Percentiles rank a stretch among this genome's conserved stretches.
Conservation (phyloP, 2,113 vertebrate species). For the Poicephalus meyeri region DNA sequence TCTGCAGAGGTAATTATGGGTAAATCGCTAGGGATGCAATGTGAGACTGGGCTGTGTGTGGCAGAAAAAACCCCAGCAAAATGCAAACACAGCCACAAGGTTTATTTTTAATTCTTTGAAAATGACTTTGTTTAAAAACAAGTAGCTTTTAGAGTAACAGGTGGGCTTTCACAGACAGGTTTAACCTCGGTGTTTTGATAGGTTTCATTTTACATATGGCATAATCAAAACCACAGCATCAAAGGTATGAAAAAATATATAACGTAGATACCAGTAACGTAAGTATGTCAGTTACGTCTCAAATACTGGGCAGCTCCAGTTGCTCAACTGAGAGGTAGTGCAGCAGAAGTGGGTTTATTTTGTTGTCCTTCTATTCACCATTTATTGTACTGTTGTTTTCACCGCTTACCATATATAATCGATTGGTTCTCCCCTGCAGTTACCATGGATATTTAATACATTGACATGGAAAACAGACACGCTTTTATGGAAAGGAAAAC, state of each 20-base stretch:
- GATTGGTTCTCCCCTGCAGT: conserved; percentile 5
- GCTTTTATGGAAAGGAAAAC: background rate
- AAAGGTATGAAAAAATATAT: background rate
- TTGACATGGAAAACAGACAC: background rate
- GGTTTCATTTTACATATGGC: background rate
- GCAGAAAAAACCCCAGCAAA: background rate
- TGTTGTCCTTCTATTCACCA: background rate
- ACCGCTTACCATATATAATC: background rate
- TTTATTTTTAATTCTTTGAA: background rate
- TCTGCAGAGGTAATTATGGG: background rate
- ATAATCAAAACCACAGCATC: background rate
- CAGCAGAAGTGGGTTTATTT: background rate
- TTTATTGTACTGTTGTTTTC: conserved; percentile 4
- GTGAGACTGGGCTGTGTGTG: background rate
- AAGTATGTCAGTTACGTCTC: background rate
- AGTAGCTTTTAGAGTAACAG: background rate
- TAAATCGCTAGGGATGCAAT: background rate
- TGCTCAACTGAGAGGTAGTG: background rate
- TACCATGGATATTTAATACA: conserved; percentile 17
- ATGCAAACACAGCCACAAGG: background rate
- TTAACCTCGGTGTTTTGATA: background rate
- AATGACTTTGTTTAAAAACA: background rate
- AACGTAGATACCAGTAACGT: background rate
- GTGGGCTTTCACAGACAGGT: background rate
- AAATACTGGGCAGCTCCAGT: background rate